Conservation (phyloP, 2,888 invertebrate species). For the Zootermopsis nevadensis region DNA sequence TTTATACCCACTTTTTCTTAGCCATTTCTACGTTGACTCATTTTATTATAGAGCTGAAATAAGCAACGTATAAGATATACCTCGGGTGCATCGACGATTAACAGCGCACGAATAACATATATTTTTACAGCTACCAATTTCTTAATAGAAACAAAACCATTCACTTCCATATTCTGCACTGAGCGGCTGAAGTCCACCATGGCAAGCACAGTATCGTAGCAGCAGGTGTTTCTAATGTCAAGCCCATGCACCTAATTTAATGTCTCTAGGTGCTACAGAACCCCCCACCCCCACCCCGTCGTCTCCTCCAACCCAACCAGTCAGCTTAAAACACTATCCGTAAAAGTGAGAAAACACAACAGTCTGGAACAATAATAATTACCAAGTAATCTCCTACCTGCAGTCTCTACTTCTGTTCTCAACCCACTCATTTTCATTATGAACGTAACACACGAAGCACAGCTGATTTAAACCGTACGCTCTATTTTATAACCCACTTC, state of each 20-base stretch:
- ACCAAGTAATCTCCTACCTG: neutral
- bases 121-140: no score
- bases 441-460: neutral
- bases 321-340: conserved; percentile 15
- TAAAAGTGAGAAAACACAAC: conserved; percentile 23
- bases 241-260: conserved; percentile 18
- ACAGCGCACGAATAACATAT: no score
- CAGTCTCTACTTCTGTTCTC: neutral
- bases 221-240: conserved; percentile 12
- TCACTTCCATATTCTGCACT: neutral
- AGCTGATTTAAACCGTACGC: neutral
- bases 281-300: neutral
- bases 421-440: neutral
- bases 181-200: neutral
- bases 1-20: no score
- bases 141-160: neutral
- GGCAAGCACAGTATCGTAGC: neutral
- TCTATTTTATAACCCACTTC: no score
- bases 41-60: no score
- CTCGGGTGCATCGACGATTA: no score
- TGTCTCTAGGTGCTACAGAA: conserved; percentile 10
- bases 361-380: conserved; percentile 28
- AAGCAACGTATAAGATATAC: no score
- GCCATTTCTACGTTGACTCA: no score
- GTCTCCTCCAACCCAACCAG: neutral